Evolutionary conservation across 2,113 vertebrate genomes (phyloP), one percentile per base, ranked within the genome.

Genomic region (Salvator merianae): DNA sequence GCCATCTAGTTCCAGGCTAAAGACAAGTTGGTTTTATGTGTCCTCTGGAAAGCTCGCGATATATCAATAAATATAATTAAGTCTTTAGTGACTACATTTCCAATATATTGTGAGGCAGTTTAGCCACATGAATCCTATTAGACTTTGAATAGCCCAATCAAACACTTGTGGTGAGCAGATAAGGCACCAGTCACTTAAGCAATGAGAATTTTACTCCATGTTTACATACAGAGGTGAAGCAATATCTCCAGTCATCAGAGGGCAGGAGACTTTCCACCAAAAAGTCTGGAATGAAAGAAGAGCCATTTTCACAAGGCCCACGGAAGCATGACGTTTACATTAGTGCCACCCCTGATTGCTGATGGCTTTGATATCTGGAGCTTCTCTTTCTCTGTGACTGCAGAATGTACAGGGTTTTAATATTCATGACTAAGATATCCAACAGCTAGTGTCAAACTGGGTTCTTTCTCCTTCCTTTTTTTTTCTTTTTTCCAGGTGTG

Each of bases 41-140:
- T 80, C 83, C 36, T 32, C 71, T 85, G 81, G n/a, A 84, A 87
- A 65, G 74, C 38, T 77, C 86, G 69, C 87, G 69, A 40, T 43
- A 36, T 10, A 28, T 38, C 38, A 16, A 40, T 40, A 1, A 59
- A 81, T 88, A 40, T 5, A 7, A 74, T 79, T 43, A 40, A 63
- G 84, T 85, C 69, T 86, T 50, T 80, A 4, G 0, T 65, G n/a
- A 28, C 62, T 79, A 5, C 7, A 43, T 3, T 38, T 88, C 87
- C 88, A 65, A 82, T 88, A 81, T 3, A 47, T 32, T 6, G 16
- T 40, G 26, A 82, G 63, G 79, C 79, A 73, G 85, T 90, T 93
- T 87, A 66, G 82, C 78, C 28, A 69, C 53, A 9, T 70, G 66
- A 78, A 78, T 81, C 88, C 88, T 84, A 77, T 80, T 86, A 79